Evolutionary conservation across 2,797 vertebrate species (phyloP), one percentile per base, ranked within the genome.

Genomic region (Bovichtus variegatus): DNA sequence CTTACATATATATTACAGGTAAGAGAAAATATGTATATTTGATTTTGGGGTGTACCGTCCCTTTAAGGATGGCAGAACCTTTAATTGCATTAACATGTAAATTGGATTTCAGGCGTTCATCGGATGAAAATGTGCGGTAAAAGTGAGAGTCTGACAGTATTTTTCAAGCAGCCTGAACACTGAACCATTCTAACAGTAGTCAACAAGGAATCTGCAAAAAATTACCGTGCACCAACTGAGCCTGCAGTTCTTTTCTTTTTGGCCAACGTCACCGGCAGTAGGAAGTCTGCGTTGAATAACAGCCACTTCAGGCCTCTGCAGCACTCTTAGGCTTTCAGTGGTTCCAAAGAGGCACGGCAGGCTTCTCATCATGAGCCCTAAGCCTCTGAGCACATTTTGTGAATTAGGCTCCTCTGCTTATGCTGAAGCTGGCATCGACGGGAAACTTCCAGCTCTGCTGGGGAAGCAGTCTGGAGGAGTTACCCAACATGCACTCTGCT

Each of bases 341-440:
- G 25, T 41, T 60, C 54, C 74, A 69, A 58, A 67, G 55, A 44
- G 27, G 47, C 41, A 19, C 44, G 38, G 57, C 73, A 57, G 61
- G 36, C 62, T 70, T 71, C 63, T 58, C 58, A 53, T 51, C 69
- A 63, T 21, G 50, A 73, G 49, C 44, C n/a, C 0, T 64, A 76
- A 74, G 80, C 74, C 74, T 64, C 70, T 63, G 63, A 69, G 64
- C 69, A 74, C 64, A 67, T 58, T 63, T 44, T 25, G 44, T 68
- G 74, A 77, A 72, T 63, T 31, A 53, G 46, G 36, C 46, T 64
- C 27, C 49, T 64, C 19, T 73, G 46, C 64, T 71, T 69, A 73
- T 44, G 63, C 69, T 53, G 23, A 58, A 59, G 36, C 55, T 63
- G 80, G 27, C 69, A 67, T 58, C 47, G 4, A 16, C 9, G 4